A percentile compares a stretch with the other conserved stretches of the same genome.
phyloP scores from a whole-genome alignment of 2,888 invertebrate species.

The Rhamphomyia laevipes region DNA sequence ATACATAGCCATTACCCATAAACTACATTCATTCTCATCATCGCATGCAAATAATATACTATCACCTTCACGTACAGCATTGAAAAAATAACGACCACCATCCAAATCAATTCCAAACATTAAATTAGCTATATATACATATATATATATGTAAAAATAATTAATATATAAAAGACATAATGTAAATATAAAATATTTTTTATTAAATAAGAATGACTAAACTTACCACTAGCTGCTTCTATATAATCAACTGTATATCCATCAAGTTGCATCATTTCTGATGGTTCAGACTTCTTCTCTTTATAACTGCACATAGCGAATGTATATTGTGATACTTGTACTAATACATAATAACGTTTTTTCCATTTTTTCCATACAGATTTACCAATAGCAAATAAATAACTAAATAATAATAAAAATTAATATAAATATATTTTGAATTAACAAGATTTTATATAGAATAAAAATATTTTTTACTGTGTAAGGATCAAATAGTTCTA shows the following conservation, averaged over 20 bases:
- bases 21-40: constrained; percentile 93
- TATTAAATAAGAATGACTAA: constrained; percentile 5
- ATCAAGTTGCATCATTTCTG: constrained; percentile 99
- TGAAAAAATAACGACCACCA: constrained; percentile 93
- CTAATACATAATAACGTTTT: constrained; percentile 92
- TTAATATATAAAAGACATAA: not conserved
- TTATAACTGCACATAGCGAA: constrained; percentile 99
- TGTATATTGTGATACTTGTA: constrained; percentile 99
- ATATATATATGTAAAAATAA: not conserved
- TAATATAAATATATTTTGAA: too few relatives aligned
- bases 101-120: constrained; percentile 91
- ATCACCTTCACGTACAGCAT: constrained; percentile 96
- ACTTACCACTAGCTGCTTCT: constrained; percentile 83
- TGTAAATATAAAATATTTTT: not conserved
- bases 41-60: constrained; percentile 92
- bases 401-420: constrained; percentile 40
- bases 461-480: too few relatives aligned
- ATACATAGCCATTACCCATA: constrained; percentile 99
- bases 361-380: constrained; percentile 99
- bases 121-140: constrained; percentile 57
- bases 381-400: constrained; percentile 88
- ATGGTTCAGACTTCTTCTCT: constrained; percentile 98
- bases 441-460: too few relatives aligned
- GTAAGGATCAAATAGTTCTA: too few relatives aligned
- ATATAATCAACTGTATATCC: constrained; percentile 99